Evolutionary conservation across 2,113 vertebrate species (phyloP).

Genomic region (Thinocorus orbignyianus): DNA sequence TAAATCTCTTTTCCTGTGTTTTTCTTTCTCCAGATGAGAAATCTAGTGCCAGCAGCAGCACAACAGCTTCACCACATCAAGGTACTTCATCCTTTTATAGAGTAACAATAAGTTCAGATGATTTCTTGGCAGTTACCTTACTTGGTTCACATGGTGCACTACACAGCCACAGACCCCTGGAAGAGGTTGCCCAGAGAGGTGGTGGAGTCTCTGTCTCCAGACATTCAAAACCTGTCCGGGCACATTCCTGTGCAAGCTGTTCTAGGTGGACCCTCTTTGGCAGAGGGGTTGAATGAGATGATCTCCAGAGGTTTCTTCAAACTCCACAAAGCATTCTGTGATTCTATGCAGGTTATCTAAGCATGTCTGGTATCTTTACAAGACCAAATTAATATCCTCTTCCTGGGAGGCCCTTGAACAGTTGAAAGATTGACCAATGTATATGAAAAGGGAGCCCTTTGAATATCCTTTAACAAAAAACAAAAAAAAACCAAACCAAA

Average conservation of each 20-base stretch:
- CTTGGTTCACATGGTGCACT: background rate
- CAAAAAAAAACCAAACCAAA: no score
- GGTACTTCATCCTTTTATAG: slow-evolving; percentile 6
- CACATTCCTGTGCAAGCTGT: no score
- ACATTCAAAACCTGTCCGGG: no score
- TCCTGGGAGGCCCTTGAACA: background rate
- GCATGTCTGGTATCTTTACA: background rate
- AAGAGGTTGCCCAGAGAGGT: no score
- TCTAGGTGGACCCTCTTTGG: no score
- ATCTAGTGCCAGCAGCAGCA: background rate
- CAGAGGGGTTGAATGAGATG: no score
- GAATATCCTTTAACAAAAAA: background rate
- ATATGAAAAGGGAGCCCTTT: background rate
- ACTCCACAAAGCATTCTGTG: no score
- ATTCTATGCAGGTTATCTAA: background rate
- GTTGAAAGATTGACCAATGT: background rate
- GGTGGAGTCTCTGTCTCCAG: no score
- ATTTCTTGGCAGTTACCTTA: background rate
- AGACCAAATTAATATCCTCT: background rate
- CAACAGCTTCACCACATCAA: background rate
- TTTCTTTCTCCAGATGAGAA: slow-evolving; percentile 1
- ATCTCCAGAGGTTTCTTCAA: no score
- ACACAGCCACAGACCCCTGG: no score
- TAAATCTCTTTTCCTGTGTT: background rate
- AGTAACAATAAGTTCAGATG: background rate